Evolutionary conservation across 2,888 invertebrate species (phyloP), one percentile per base, ranked within the genome.

Genomic region (Diplazon laetatorius): DNA sequence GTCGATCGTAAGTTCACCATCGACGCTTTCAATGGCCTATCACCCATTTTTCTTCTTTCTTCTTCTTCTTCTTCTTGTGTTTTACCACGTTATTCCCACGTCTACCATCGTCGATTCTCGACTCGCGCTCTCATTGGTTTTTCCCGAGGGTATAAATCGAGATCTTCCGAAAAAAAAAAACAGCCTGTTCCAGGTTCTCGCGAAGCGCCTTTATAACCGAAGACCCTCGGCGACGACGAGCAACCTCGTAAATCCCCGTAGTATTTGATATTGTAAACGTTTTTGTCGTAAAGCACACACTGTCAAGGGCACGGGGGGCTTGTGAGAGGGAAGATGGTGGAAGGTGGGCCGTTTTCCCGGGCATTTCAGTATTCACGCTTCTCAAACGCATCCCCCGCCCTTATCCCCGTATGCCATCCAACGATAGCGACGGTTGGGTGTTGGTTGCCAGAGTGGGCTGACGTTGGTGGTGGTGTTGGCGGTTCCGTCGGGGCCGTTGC

Each of bases 1-100:
- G 94, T 96, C 91, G 98, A 99, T 93, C 93, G 98, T 99, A 94
- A 97, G 98, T 96, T n/a, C n/a, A 89, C 82, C 69, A 59, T 69
- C 14, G 46, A 48, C 37, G 46, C 25, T 25, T 52, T 39, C 50
- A 12, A 62, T 16, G 18, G 37, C 30, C 30, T 3, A 42, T 52
- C 50, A 10, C 25, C 16, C 1, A 4, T 16, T 52, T 12, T 16
- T 18, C 1, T 5, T 25, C 20, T 52, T 16, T 37, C 16, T 1
- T 18, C 50, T 39, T 42, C 55, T 25, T 16, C 30, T 20, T 14
- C n/a, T 3, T 10, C 16, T 16, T 6, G 25, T 10, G 12, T 4
- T 18, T 62, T 25, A 16, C 12, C 46, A 0, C n/a, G 22, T 14
- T 9, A n/a, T 46, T 18, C 20, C 8, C 18, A 12, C 12, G 9